Evolutionary conservation across 2,888 invertebrate genomes (phyloP).

Genomic region (Xanthia icteritia): DNA sequence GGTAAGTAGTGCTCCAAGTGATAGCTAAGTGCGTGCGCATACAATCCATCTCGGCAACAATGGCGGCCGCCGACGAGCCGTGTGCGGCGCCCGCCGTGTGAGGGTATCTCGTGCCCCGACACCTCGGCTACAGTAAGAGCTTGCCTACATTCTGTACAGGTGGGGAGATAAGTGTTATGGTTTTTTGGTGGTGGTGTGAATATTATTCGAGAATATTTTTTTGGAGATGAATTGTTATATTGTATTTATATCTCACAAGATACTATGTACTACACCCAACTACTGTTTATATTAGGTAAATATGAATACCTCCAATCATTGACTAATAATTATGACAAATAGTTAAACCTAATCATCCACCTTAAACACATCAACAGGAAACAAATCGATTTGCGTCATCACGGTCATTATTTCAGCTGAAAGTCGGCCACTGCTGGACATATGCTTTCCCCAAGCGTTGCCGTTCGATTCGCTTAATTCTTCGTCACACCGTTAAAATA

Average conservation of each 20-base stretch:
- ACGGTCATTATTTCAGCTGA: too few species aligned
- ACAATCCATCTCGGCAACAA: slow-evolving; percentile 67
- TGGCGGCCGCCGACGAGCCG: slow-evolving; percentile 38
- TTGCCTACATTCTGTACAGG: slow-evolving; percentile 60
- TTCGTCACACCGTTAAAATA: too few species aligned
- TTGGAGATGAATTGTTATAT: too few species aligned
- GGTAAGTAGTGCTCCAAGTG: slow-evolving; percentile 58
- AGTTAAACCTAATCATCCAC: too few species aligned
- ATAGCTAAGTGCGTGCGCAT: slow-evolving; percentile 65
- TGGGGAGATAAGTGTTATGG: slow-evolving; percentile 38
- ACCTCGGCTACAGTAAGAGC: slow-evolving; percentile 73
- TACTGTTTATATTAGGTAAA: background rate
- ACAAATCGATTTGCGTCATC: too few species aligned
- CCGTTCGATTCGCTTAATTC: too few species aligned
- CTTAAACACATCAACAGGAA: too few species aligned
- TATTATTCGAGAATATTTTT: too few species aligned
- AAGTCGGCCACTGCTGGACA: too few species aligned
- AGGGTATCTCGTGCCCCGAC: slow-evolving; percentile 68
- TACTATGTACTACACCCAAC: background rate
- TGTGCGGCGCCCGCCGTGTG: slow-evolving; percentile 36
- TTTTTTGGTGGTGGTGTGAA: background rate
- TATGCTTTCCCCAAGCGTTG: too few species aligned
- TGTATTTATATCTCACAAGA: background rate
- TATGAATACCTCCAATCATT: background rate
- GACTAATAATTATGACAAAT: background rate